Conservation (phyloP, 2,888 invertebrate species). For the Aphrophora alni region DNA sequence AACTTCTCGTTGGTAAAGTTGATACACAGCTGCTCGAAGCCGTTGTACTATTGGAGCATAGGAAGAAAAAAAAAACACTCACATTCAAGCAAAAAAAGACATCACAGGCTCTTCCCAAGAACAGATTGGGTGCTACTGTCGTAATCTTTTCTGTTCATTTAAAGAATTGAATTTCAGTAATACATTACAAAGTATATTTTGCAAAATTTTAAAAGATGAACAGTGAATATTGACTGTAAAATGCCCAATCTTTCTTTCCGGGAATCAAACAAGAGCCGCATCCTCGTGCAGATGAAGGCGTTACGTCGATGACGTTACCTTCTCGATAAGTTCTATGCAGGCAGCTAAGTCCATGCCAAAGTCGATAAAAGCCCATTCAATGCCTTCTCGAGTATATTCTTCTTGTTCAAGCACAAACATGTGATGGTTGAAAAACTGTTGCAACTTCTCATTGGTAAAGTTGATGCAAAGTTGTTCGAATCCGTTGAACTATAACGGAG, state of each 20-base stretch:
- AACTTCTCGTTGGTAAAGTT: slow-evolving; percentile 96
- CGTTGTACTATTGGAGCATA: slow-evolving; percentile 72
- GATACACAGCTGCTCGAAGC: slow-evolving; percentile 95
- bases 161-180: too few relatives aligned
- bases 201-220: background rate
- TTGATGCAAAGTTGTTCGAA: slow-evolving; percentile 99
- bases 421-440: slow-evolving; percentile 98
- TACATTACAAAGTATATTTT: too few relatives aligned
- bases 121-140: slow-evolving; percentile 2
- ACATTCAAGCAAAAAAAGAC: slow-evolving; percentile 19
- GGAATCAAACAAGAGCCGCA: background rate
- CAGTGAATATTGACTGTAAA: background rate
- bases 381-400: slow-evolving; percentile 93
- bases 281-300: background rate
- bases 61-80: slow-evolving; percentile 17
- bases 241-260: slow-evolving; percentile 10
- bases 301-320: slow-evolving; percentile 65
- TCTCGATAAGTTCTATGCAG: slow-evolving; percentile 95
- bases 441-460: slow-evolving; percentile 97
- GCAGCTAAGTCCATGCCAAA: slow-evolving; percentile 96
- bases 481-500: slow-evolving; percentile 76
- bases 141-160: background rate
- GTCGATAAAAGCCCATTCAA: slow-evolving; percentile 96
- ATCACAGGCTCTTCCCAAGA: slow-evolving; percentile 17
- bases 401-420: slow-evolving; percentile 98